phyloP scores from a whole-genome alignment of 2,888 invertebrate species.

The Candidula unifasciata region DNA sequence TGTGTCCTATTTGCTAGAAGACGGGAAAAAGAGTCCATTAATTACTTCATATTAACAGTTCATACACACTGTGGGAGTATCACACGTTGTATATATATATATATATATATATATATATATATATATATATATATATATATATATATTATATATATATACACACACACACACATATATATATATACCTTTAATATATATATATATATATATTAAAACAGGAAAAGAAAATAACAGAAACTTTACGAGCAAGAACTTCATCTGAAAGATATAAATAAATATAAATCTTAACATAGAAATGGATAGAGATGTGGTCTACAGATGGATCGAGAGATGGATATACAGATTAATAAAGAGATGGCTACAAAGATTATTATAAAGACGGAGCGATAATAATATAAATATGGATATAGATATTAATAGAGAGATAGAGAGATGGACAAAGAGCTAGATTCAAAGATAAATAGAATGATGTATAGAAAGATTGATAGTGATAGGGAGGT shows the following conservation, averaged over 20 bases:
- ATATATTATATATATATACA: neutral
- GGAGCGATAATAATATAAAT: neutral
- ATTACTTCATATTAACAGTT: too few relatives aligned
- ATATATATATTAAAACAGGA: neutral
- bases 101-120: too few relatives aligned
- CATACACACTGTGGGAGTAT: too few relatives aligned
- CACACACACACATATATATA: neutral
- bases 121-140: too few relatives aligned
- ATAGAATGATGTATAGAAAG: neutral
- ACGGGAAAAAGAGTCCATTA: too few relatives aligned
- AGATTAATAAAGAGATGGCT: neutral
- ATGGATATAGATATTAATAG: neutral
- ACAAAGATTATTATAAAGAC: neutral
- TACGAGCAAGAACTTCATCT: too few relatives aligned
- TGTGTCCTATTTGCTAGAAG: too few relatives aligned
- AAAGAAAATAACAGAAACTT: neutral
- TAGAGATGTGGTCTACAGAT: neutral
- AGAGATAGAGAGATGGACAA: neutral
- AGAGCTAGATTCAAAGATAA: neutral
- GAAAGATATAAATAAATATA: neutral
- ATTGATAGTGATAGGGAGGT: neutral
- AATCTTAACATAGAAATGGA: neutral
- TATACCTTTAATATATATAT: neutral
- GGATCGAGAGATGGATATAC: neutral
- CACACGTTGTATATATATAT: too few relatives aligned